Evolutionary conservation across 2,797 vertebrate genomes (phyloP), one percentile per base, ranked within the genome.

Genomic region (Catharus ustulatus): DNA sequence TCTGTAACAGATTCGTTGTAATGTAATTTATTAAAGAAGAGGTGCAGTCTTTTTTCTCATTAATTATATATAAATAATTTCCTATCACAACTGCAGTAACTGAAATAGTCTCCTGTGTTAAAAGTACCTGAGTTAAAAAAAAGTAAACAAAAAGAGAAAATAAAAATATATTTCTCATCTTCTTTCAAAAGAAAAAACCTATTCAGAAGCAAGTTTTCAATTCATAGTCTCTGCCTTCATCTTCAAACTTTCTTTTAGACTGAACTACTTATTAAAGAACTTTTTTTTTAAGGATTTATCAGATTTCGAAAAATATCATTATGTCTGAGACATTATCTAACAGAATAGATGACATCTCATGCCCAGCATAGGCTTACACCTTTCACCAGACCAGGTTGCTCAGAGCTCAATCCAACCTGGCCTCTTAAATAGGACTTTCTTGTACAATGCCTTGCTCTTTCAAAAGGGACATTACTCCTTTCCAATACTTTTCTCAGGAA

Each of bases 331-430:
- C 38, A 45, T 12, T 73, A 34, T 13, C 22, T 74, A 27, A 42
- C 2, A 57, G 38, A 46, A 48, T 16, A 13, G 5, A 34, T 15
- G 27, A 27, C 12, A 66, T 1, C 7, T 26, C 30, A 29, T 4
- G 8, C 9, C 15, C 26, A 54, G 6, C 8, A n/a, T 7, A 9
- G 27, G 7, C 1, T 0, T 21, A 46, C 51, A 55, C 10, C 22
- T 67, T 79, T 26, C 34, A 46, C 18, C 9, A 11, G 62, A 17
- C 4, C 27, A 57, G 29, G 38, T 14, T 57, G 9, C 34, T 57
- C 22, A 48, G 34, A 57, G 14, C 22, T 67, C 9, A 29, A 40
- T 40, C 34, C 18, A 67, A 40, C 34, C 24, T 27, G 23, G 18
- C 11, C 29, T 30, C 29, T 32, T 20, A 16, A 52, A 89, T 78